phyloP scores from a whole-genome alignment of 2,113 vertebrate genomes.

The Sander vitreus region DNA sequence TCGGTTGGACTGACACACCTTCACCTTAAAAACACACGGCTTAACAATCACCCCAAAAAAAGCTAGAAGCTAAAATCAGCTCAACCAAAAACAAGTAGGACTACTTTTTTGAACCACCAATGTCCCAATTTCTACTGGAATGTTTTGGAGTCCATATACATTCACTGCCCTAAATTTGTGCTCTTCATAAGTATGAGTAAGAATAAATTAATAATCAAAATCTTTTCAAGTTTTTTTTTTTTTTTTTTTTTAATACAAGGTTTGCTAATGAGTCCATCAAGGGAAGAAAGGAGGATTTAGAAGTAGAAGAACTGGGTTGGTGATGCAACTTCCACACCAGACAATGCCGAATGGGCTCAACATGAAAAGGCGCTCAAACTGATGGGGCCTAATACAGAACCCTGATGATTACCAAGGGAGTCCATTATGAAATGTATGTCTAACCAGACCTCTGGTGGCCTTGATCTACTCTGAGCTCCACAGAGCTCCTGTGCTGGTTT shows the following conservation, averaged over 20 bases:
- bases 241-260: not conserved
- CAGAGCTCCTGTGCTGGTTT: slow-evolving; percentile 35
- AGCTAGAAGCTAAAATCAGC: slow-evolving; percentile 46
- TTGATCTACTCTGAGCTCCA: slow-evolving; percentile 43
- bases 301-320: slow-evolving; percentile 28
- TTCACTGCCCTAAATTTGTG: slow-evolving; percentile 84
- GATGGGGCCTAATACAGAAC: slow-evolving; percentile 48
- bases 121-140: slow-evolving; percentile 47
- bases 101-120: slow-evolving; percentile 37
- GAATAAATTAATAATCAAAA: slow-evolving; percentile 30
- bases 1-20: slow-evolving; percentile 38
- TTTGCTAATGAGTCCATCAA: slow-evolving; percentile 45
- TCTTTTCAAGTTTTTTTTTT: slow-evolving; percentile 7
- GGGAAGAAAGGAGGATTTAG: slow-evolving; percentile 27
- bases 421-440: slow-evolving; percentile 26
- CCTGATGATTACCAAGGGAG: slow-evolving; percentile 58
- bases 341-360: slow-evolving; percentile 33
- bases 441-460: slow-evolving; percentile 34
- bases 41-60: slow-evolving; percentile 28
- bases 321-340: slow-evolving; percentile 42
- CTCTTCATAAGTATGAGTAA: slow-evolving; percentile 41
- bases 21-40: slow-evolving; percentile 46
- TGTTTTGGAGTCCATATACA: slow-evolving; percentile 75
- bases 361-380: slow-evolving; percentile 26
- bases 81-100: slow-evolving; percentile 43